These are phyloP conservation scores for Rhineura floridana DNA, from an alignment of 2,113 vertebrate genomes.

Conservation along the genomic window DNA sequence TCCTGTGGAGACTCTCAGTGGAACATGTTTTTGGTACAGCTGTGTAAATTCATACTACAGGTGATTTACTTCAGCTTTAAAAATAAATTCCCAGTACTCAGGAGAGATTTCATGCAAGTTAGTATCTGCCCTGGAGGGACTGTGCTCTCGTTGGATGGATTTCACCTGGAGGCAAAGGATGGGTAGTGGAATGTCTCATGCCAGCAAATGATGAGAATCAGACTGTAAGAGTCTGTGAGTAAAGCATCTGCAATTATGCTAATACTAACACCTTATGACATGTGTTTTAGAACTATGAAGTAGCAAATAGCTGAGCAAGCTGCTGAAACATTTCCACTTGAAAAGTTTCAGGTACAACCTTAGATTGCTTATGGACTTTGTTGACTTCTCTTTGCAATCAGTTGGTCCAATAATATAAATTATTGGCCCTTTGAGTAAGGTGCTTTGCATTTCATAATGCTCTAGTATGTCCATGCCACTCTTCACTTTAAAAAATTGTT, in stretches of 20 bases:
- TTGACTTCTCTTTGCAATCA: not conserved
- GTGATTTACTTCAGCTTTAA: not conserved
- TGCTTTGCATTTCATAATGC: not conserved
- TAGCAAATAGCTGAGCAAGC: no score
- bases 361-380: not conserved
- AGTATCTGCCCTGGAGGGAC: not conserved
- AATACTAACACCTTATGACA: no score
- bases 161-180: not conserved
- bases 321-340: not conserved
- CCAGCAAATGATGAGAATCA: not conserved
- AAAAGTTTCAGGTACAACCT: not conserved
- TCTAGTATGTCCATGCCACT: not conserved
- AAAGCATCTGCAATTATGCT: no score
- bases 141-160: not conserved
- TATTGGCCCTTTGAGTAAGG: not conserved
- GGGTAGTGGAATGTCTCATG: not conserved
- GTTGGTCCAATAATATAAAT: not conserved
- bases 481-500: no score
- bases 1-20: not conserved
- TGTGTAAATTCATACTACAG: not conserved
- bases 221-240: no score
- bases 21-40: not conserved
- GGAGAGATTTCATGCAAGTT: not conserved
- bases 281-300: no score
- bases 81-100: not conserved